Conservation (phyloP, 2,797 vertebrate species). For the Falco columbarius region DNA sequence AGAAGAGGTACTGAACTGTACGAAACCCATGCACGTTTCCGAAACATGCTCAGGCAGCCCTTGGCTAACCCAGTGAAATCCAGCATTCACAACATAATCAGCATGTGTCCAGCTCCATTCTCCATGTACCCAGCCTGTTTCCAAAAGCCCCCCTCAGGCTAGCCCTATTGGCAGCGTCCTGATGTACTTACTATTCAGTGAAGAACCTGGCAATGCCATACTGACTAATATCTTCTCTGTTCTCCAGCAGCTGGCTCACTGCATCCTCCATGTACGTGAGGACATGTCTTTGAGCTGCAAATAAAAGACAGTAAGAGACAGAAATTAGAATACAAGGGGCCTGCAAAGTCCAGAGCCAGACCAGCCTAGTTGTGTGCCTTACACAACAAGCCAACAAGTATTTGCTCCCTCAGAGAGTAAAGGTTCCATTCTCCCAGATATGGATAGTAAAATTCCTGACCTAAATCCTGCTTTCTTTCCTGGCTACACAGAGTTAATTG, state of each 20-base stretch:
- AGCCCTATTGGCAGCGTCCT: background rate
- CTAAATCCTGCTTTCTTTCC: background rate
- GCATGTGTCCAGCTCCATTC: background rate
- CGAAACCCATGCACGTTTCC: background rate
- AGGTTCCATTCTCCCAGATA: background rate
- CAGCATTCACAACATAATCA: slow-evolving; percentile 25
- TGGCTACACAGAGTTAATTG: background rate
- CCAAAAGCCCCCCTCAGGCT: slow-evolving; percentile 20
- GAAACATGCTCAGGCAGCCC: background rate
- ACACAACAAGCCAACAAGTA: background rate
- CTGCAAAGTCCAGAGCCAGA: background rate
- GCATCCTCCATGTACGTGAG: slow-evolving; percentile 94
- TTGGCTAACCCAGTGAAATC: slow-evolving; percentile 10
- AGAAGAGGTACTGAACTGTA: background rate
- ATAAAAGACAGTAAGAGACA: slow-evolving; percentile 40
- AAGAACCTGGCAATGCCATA: slow-evolving; percentile 92
- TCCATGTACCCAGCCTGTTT: background rate
- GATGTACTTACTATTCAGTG: slow-evolving; percentile 92
- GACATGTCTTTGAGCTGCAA: slow-evolving; percentile 88
- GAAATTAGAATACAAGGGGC: slow-evolving; percentile 14
- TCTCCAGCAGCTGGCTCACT: slow-evolving; percentile 88
- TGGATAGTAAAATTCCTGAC: background rate
- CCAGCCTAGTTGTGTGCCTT: background rate
- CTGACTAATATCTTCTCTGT: slow-evolving; percentile 92
- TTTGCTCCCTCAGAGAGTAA: background rate